phyloP scores from a whole-genome alignment of 2,113 vertebrate species.

The Narcine bancroftii region DNA sequence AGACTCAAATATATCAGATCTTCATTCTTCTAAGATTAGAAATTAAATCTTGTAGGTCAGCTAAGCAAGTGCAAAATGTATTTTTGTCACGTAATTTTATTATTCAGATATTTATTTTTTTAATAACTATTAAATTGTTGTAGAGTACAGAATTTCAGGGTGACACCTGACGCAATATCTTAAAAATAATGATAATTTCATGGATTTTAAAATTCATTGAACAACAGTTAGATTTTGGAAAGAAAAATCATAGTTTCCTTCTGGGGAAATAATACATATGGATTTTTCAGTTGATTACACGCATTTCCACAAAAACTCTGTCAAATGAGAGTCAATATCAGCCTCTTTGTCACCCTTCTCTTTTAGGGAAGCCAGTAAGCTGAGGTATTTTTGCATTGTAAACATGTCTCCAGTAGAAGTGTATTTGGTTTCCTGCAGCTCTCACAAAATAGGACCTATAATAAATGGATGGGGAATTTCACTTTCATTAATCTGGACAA shows the following conservation, averaged over 20 bases:
- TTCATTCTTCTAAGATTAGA: background rate
- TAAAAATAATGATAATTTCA: background rate
- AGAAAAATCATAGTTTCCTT: background rate
- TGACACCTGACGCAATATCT: background rate
- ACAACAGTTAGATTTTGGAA: background rate
- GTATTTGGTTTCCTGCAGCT: background rate
- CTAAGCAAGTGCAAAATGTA: background rate
- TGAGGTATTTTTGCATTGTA: background rate
- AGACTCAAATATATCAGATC: background rate
- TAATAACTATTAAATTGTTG: background rate
- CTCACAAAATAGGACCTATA: background rate
- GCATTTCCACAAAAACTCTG: too few species aligned
- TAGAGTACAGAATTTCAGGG: background rate
- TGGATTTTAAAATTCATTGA: background rate
- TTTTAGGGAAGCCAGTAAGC: background rate
- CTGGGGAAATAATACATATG: background rate
- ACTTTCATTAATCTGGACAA: background rate
- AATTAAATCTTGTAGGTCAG: background rate
- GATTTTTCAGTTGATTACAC: too few species aligned
- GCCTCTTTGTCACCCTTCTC: background rate
- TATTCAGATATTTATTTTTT: too few species aligned
- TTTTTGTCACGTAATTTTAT: background rate
- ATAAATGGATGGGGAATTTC: background rate
- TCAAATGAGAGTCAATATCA: background rate
- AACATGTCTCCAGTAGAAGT: background rate